Percentiles rank a stretch among this genome's conserved stretches.
phyloP scores from a whole-genome alignment of 2,113 vertebrate genomes.

The Dipodomys spectabilis region DNA sequence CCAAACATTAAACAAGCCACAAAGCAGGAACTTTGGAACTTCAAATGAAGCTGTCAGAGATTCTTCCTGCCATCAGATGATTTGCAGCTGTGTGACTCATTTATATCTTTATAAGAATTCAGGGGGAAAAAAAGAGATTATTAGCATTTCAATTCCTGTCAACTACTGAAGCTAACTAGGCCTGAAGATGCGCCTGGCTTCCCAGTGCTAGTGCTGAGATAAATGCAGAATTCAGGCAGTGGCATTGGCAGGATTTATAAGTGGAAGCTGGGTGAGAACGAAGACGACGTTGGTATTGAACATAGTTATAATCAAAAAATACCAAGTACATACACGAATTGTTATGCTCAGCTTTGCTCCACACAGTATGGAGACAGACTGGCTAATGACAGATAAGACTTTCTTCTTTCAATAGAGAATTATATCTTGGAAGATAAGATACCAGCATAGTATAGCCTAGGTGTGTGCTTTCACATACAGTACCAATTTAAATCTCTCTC shows the following conservation, averaged over 20 bases:
- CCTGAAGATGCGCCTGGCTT: conserved; percentile 70
- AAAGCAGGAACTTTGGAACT: conserved; percentile 76
- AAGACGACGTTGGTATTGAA: conserved; percentile 63
- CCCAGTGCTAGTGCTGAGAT: conserved; percentile 44
- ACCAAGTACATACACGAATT: not conserved
- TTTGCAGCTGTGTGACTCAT: conserved; percentile 81
- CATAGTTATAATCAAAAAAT: conserved; percentile 45
- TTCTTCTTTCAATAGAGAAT: not conserved
- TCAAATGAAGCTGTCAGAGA: conserved; percentile 77
- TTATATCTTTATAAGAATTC: conserved; percentile 74
- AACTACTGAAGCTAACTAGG: conserved; percentile 70
- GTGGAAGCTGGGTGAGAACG: conserved; percentile 66
- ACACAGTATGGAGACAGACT: not conserved
- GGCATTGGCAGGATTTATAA: not conserved
- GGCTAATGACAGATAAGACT: conserved; percentile 11
- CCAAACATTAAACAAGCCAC: conserved; percentile 77
- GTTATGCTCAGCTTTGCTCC: conserved; percentile 47
- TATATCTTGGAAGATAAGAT: not conserved
- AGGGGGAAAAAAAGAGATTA: conserved; percentile 72
- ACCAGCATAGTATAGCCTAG: not conserved
- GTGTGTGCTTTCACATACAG: not conserved
- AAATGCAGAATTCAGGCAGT: conserved; percentile 11
- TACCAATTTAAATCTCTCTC: not conserved
- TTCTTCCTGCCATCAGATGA: conserved; percentile 71
- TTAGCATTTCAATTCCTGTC: conserved; percentile 81